These are phyloP conservation scores for Rhopilema esculentum DNA, from an alignment of 30 jellyfish, hydroid and myxozoan genomes.

Conservation along the genomic window DNA sequence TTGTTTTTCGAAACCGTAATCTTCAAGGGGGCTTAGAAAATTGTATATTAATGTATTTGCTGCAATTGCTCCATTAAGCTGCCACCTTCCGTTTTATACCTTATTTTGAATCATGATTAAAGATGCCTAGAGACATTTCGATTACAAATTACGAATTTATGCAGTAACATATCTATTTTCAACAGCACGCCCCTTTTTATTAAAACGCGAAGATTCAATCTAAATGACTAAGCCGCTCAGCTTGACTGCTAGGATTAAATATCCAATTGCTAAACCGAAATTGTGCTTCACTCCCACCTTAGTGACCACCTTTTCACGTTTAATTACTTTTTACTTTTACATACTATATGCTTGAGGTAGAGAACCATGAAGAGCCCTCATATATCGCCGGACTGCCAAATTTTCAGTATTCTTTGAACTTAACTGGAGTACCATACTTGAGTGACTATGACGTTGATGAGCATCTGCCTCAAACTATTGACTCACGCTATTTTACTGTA, in stretches of 20 bases:
- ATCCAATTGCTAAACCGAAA: not conserved
- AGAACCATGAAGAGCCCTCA: not conserved
- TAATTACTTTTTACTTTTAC: not conserved
- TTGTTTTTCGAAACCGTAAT: too few relatives aligned
- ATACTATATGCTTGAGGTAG: not conserved
- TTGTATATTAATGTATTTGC: too few relatives aligned
- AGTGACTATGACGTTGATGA: slow-evolving; percentile 53
- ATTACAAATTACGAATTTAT: too few relatives aligned
- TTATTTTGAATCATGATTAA: too few relatives aligned
- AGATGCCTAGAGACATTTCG: too few relatives aligned
- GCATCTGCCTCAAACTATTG: slow-evolving; percentile 40
- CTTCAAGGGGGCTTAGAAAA: too few relatives aligned
- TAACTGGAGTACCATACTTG: not conserved
- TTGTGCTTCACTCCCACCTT: not conserved
- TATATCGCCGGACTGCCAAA: not conserved
- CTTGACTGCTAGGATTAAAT: not conserved
- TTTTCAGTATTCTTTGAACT: not conserved
- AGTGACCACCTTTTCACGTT: not conserved
- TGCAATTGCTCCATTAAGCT: too few relatives aligned
- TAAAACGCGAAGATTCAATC: too few relatives aligned
- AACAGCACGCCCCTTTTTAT: too few relatives aligned
- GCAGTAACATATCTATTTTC: too few relatives aligned
- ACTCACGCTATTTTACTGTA: slow-evolving; percentile 44
- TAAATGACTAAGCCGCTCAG: too few relatives aligned
- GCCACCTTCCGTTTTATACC: too few relatives aligned